Conservation (phyloP, 2,797 vertebrate genomes). For the Phrynocephalus vlangalii region DNA sequence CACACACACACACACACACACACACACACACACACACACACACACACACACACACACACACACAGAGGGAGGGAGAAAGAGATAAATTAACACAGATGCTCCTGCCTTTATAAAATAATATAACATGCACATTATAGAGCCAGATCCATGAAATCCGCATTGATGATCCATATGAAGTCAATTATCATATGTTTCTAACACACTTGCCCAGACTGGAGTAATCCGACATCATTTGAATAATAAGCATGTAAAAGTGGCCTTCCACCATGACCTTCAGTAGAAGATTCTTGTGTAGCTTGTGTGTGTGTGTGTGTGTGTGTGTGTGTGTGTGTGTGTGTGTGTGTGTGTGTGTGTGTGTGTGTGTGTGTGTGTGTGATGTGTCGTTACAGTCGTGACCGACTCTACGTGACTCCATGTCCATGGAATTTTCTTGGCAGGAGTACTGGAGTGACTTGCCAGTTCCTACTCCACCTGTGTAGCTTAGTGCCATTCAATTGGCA, state of each 20-base stretch:
- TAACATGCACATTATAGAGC: not conserved
- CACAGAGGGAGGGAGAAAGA: not conserved
- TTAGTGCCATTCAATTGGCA: not conserved
- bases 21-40: slow-evolving; percentile 48
- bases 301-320: too few relatives aligned
- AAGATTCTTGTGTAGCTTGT: not conserved
- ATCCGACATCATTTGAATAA: slow-evolving; percentile 63
- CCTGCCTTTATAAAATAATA: slow-evolving; percentile 22
- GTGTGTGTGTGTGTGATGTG: too few relatives aligned
- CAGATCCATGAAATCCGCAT: slow-evolving; percentile 22
- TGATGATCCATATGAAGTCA: not conserved
- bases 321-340: too few relatives aligned
- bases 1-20: slow-evolving; percentile 65
- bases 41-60: slow-evolving; percentile 66
- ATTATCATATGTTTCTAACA: slow-evolving; percentile 45
- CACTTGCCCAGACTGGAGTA: slow-evolving; percentile 61
- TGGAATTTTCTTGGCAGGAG: too few relatives aligned
- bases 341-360: too few relatives aligned
- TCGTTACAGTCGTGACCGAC: too few relatives aligned
- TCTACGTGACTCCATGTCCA: too few relatives aligned
- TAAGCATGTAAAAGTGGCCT: slow-evolving; percentile 31
- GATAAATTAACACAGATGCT: slow-evolving; percentile 67
- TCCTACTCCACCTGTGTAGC: too few relatives aligned
- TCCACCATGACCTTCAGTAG: not conserved
- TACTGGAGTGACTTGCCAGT: too few relatives aligned